A percentile compares a stretch with the other conserved stretches of the same genome.
These are phyloP conservation scores for Lissonota sp. DNA, from an alignment of 2,888 invertebrate genomes.

Conservation along the genomic window DNA sequence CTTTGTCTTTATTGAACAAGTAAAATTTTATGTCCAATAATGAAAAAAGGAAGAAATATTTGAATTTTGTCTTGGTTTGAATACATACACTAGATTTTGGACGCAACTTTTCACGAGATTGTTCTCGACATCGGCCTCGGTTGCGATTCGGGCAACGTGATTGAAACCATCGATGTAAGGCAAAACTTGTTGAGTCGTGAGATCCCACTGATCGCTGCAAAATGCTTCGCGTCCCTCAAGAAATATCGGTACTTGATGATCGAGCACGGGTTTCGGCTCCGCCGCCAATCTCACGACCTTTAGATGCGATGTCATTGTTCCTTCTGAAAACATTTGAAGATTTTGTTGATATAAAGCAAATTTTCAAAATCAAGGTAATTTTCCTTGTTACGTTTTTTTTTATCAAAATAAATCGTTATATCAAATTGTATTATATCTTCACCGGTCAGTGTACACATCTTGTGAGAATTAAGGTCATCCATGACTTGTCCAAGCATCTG, in stretches of 20 bases:
- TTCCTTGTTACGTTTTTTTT: neutral
- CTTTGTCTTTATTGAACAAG: no score
- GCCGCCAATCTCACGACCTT: constrained; percentile 93
- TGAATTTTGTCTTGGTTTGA: neutral
- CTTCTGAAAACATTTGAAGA: constrained; percentile 85
- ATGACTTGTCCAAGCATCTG: constrained; percentile 92
- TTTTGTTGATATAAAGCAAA: constrained; percentile 13
- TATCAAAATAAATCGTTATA: neutral
- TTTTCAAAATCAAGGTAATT: constrained; percentile 39
- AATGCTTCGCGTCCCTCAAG: constrained; percentile 88
- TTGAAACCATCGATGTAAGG: constrained; percentile 97
- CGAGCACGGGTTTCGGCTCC: constrained; percentile 92
- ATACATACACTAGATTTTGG: constrained; percentile 93
- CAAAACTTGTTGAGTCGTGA: constrained; percentile 96
- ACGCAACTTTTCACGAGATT: constrained; percentile 97
- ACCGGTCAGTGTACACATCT: constrained; percentile 91
- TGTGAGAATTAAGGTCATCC: constrained; percentile 92
- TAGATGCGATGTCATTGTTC: constrained; percentile 94
- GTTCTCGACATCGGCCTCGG: constrained; percentile 96
- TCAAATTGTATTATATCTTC: constrained; percentile 69
- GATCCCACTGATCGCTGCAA: constrained; percentile 93
- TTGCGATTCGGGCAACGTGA: constrained; percentile 95
- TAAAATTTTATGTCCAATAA: no score
- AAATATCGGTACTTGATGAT: constrained; percentile 96
- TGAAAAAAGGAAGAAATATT: no score